A percentile compares a stretch with the other conserved stretches of the same genome.
phyloP scores from a whole-genome alignment of 2,888 invertebrate genomes.

The Dicyrtomina minuta region DNA sequence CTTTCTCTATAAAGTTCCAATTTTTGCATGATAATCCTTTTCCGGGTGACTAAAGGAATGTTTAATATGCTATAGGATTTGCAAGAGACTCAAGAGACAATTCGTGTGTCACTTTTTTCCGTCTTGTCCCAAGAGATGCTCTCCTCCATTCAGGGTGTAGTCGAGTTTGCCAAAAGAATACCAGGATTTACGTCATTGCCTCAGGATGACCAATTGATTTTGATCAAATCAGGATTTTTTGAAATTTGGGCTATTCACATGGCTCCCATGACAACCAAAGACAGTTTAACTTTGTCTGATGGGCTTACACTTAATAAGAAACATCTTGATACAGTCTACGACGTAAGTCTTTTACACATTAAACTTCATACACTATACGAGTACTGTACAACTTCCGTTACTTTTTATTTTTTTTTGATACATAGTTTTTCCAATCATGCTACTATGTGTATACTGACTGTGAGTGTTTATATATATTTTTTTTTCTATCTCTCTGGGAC shows the following conservation, averaged over 20 bases:
- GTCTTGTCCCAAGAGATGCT: conserved; percentile 82
- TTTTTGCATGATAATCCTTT: conserved; percentile 1
- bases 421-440: background rate
- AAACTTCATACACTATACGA: conserved; percentile 6
- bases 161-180: conserved; percentile 93
- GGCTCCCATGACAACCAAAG: conserved; percentile 69
- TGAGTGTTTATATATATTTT: background rate
- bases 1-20: background rate
- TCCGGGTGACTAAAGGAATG: background rate
- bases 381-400: too few species aligned
- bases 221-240: conserved; percentile 95
- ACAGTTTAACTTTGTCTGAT: conserved; percentile 82
- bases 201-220: conserved; percentile 94
- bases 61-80: conserved; percentile 42
- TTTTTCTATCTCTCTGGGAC: background rate
- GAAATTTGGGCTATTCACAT: conserved; percentile 92
- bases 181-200: conserved; percentile 85
- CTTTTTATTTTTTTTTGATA: background rate
- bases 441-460: background rate
- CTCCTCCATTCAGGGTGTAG: conserved; percentile 87
- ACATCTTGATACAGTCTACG: conserved; percentile 83
- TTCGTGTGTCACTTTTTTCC: conserved; percentile 83
- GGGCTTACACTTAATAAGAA: conserved; percentile 79
- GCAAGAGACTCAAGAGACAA: conserved; percentile 65
- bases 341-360: conserved; percentile 65